Base-by-base conservation (phyloP, 2,888 invertebrate species). In the Spialia ferax region DNA sequence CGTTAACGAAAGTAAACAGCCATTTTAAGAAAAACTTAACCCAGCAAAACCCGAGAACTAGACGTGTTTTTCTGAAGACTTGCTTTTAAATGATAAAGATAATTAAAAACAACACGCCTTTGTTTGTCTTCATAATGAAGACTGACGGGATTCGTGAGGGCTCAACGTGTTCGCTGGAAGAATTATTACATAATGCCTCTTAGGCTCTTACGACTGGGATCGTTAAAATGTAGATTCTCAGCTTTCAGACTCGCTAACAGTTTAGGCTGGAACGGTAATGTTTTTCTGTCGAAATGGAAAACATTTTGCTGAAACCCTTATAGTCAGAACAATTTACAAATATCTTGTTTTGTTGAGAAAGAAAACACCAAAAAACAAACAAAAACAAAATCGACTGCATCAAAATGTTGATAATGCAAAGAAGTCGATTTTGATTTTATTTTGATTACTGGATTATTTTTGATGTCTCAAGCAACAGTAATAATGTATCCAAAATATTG, bases 101-200 rank as follows among this genome's bases (percentile, higher is more conserved):
- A 7, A 42, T 7, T 23, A 63, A 56, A 29, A 56, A 63, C 8
- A 52, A 23, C 52, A 52, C 15, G 23, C 5, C 22, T 42, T 18
- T 18, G 42, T 29, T 55, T 18, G 42, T 26, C 42, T 55, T 63
- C 32, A 42, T 63, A 54, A 63, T 56, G 63, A 15, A 55, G 22
- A 55, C 55, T 32, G 61, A 18, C 32, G 61, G 20, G 22, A 35
- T 61, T 61, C 55, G 42, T 42, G 55, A 42, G 26, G 20, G 45
- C 45, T 45, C 20, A 29, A 23, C 48, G 23, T 32, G 22, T 15
- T 56, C 45, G 29, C 48, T 42, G 29, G 63, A 23, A 32, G 56
- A 56, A 56, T 63, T 38, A 63, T 55, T 63, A 45, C 56, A 48
- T 63, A 63, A 63, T 56, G 42, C 15, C 42, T 42, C 50, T 50